Evolutionary conservation across 2,113 vertebrate genomes (phyloP), one percentile per base, ranked within the genome.

Genomic region (Leuciscus idus): DNA sequence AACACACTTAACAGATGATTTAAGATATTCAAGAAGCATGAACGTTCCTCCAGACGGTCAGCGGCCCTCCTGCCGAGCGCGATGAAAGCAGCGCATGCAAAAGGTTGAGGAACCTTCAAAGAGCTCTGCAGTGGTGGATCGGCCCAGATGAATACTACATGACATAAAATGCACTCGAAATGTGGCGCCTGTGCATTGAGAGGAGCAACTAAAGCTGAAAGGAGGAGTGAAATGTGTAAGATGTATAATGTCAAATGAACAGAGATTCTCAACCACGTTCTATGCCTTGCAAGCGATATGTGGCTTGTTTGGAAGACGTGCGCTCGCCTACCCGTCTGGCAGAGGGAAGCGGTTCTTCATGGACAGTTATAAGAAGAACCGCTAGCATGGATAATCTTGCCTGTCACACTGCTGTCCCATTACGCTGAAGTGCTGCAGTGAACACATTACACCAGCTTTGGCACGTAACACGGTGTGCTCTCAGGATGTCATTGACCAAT

Each of bases 1-100:
- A 90, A 89, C 88, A 86, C 89, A 91, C 85, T 89, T 87, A 88
- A 87, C 88, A 83, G 87, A 86, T 89, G 86, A 88, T 87, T 87
- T 87, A 87, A 73, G 84, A 83, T 84, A 85, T 87, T 87, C 87
- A 87, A 87, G 64, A 85, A 85, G 83, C 64, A 80, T 26, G 74
- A 77, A 59, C 13, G 73, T 73, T 87, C 83, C 83, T 87, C 78
- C 64, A 85, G 85, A 82, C 83, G 84, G 85, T 89, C 88, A 85
- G 85, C 80, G 55, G 62, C 79, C 72, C 85, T 83, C 83, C 85
- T 85, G 85, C 83, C 4, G 88, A 83, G 83, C 59, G 39, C 76
- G 83, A 89, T 87, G 88, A 87, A 85, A 86, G 87, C 70, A 7
- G 76, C 52, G 62, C 39, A 33, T 23, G 66, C 85, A 46, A 72